Conservation (phyloP, 1,140 invertebrate species). For the Tetramorium simillimum region DNA sequence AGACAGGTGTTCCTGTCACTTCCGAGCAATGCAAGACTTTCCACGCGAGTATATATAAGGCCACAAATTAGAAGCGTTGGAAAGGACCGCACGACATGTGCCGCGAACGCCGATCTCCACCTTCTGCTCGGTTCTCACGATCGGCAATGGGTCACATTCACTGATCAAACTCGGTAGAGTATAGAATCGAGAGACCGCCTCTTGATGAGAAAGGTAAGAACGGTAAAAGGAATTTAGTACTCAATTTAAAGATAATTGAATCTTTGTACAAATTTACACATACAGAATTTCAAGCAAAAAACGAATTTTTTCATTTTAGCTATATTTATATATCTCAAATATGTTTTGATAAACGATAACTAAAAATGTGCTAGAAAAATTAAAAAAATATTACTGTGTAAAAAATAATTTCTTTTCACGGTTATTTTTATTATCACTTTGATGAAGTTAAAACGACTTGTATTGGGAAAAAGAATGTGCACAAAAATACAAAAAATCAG, state of each 20-base stretch:
- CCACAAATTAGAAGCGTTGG: slow-evolving; percentile 69
- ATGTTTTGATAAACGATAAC: neutral
- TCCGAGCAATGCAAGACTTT: neutral
- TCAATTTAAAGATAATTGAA: neutral
- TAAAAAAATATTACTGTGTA: neutral
- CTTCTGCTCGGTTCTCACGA: slow-evolving; percentile 44
- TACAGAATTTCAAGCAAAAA: neutral
- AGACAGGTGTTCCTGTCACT: slow-evolving; percentile 33
- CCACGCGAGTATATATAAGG: neutral
- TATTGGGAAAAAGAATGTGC: neutral
- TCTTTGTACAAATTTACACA: neutral
- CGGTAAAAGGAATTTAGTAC: neutral
- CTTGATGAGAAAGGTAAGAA: neutral
- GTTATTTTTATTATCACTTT: neutral
- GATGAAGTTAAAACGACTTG: neutral
- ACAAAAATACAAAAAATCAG: neutral
- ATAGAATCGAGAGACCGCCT: neutral
- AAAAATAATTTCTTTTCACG: neutral
- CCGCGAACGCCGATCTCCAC: slow-evolving; percentile 19
- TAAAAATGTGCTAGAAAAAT: neutral
- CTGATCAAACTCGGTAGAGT: neutral
- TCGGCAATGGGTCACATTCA: neutral
- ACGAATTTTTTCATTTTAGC: neutral
- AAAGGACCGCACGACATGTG: slow-evolving; percentile 19
- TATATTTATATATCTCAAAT: neutral